Conservation (phyloP, 2,888 invertebrate genomes). For the Chrysotoxum bicinctum region DNA sequence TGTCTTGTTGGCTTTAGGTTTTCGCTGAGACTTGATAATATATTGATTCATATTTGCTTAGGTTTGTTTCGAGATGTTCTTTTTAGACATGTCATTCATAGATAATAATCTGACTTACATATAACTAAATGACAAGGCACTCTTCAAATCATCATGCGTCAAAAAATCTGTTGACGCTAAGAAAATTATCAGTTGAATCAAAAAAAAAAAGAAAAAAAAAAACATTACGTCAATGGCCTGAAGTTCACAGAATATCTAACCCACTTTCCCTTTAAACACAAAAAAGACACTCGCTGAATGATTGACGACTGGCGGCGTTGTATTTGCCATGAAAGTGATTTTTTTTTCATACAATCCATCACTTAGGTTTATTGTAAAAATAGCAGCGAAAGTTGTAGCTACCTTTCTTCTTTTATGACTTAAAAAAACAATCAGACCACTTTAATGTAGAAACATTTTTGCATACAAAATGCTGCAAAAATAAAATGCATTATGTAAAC, state of each 20-base stretch:
- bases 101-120: not conserved
- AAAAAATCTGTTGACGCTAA: not conserved
- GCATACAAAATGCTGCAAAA: not conserved
- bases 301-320: not conserved
- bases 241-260: not conserved
- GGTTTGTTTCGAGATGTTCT: not conserved
- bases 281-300: not conserved
- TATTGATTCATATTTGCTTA: not conserved
- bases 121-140: not conserved
- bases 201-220: not conserved
- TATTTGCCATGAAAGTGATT: not conserved
- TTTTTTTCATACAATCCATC: not conserved
- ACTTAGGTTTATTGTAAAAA: not conserved
- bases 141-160: not conserved
- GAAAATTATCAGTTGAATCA: not conserved
- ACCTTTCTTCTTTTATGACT: not conserved
- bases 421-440: not conserved
- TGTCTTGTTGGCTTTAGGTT: too few species aligned
- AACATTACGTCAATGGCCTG: constrained; percentile 3
- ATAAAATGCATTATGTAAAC: not conserved
- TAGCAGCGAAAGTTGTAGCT: constrained; percentile 7
- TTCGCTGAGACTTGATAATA: not conserved
- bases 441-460: not conserved
- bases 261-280: constrained; percentile 9
- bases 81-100: not conserved